phyloP scores from a whole-genome alignment of 2,888 invertebrate genomes.

The Trissonchulus latispiculum region DNA sequence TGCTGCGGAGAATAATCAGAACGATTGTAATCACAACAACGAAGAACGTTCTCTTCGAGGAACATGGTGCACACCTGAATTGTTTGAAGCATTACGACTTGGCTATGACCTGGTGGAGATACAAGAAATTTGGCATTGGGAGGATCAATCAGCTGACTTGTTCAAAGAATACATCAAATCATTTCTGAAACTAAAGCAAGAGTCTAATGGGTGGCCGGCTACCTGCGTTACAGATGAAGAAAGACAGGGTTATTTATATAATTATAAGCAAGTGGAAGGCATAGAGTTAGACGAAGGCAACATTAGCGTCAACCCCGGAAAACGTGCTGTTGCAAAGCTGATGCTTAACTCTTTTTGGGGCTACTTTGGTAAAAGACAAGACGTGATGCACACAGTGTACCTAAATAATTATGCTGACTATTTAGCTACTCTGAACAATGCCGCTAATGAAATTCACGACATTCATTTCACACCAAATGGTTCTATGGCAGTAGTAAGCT shows the following conservation, averaged over 20 bases:
- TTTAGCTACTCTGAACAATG: background rate
- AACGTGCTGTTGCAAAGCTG: background rate
- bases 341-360: slow-evolving; percentile 2
- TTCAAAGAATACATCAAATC: slow-evolving; percentile 14
- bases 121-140: slow-evolving; percentile 5
- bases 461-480: background rate
- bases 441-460: background rate
- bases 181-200: slow-evolving; percentile 5
- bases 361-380: background rate
- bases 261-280: background rate
- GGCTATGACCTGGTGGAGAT: background rate
- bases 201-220: background rate
- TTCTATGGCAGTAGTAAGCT: slow-evolving; percentile 1
- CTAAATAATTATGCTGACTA: background rate
- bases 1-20: background rate
- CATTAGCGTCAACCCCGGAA: background rate
- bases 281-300: background rate
- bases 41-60: background rate
- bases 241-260: background rate
- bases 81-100: background rate
- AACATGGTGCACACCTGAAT: background rate
- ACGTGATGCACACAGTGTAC: background rate
- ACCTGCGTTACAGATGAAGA: background rate
- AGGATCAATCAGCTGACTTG: background rate
- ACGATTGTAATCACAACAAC: background rate